Percentiles rank a stretch among this genome's conserved stretches.
phyloP scores from a whole-genome alignment of 2,797 vertebrate genomes.

The Hozukius guyotensis region DNA sequence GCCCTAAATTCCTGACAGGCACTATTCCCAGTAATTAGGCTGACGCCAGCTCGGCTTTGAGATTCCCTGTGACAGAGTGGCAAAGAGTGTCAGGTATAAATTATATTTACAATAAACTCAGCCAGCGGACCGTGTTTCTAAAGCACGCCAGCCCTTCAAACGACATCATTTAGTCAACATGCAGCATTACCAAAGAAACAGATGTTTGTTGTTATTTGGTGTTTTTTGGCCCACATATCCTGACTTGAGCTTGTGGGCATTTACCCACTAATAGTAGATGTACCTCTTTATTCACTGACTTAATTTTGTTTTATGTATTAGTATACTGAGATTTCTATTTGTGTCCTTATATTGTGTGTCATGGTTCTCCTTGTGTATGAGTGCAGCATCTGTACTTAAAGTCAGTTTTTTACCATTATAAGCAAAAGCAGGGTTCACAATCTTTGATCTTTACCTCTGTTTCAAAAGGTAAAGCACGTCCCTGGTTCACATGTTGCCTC shows the following conservation, averaged over 20 bases:
- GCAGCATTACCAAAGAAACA: conserved; percentile 14
- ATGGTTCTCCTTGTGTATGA: background rate
- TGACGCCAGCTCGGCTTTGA: conserved; percentile 78
- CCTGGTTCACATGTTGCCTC: conserved; percentile 7
- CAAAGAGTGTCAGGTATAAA: conserved; percentile 52
- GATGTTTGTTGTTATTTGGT: conserved; percentile 21
- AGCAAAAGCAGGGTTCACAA: background rate
- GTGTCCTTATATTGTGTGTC: background rate
- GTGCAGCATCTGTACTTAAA: background rate
- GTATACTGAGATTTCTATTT: background rate
- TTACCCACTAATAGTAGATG: conserved; percentile 1
- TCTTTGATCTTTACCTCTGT: background rate
- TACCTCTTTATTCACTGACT: conserved; percentile 14
- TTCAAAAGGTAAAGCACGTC: background rate
- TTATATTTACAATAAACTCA: conserved; percentile 58
- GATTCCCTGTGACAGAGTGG: conserved; percentile 70
- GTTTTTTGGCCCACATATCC: conserved; percentile 15
- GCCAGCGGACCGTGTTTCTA: conserved; percentile 11
- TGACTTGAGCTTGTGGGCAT: conserved; percentile 16
- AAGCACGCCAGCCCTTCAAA: conserved; percentile 32
- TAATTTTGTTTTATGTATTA: conserved; percentile 20
- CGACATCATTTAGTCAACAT: conserved; percentile 39
- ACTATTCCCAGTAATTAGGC: conserved; percentile 84
- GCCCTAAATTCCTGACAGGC: conserved; percentile 79
- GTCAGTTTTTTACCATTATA: background rate